Evolutionary conservation across 2,888 invertebrate genomes (phyloP).

Genomic region (Colletes collaris): DNA sequence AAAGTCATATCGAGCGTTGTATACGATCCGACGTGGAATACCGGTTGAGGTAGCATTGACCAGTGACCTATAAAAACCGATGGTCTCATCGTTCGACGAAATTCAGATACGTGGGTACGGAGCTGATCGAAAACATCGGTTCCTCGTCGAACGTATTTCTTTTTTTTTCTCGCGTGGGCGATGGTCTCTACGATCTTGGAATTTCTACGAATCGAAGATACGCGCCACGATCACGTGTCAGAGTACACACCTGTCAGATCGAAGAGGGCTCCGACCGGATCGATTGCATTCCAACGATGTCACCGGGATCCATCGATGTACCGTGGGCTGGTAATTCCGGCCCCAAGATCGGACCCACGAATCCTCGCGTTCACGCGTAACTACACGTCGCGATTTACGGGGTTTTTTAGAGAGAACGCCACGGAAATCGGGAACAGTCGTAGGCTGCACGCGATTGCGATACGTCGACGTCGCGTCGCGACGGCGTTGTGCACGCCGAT

Average conservation of each 20-base stretch:
- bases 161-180: too few species aligned
- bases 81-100: background rate
- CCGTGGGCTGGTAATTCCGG: slow-evolving; percentile 44
- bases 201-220: background rate
- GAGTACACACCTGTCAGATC: slow-evolving; percentile 64
- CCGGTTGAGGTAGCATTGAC: background rate
- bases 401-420: background rate
- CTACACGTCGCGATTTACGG: background rate
- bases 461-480: slow-evolving; percentile 52
- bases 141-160: too few species aligned
- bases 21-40: slow-evolving; percentile 11
- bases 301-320: slow-evolving; percentile 53
- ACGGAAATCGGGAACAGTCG: slow-evolving; percentile 9
- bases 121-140: slow-evolving; percentile 33
- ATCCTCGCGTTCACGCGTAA: slow-evolving; percentile 3
- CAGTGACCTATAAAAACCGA: slow-evolving; percentile 8
- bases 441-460: slow-evolving; percentile 33
- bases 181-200: background rate
- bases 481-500: slow-evolving; percentile 54
- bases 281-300: slow-evolving; percentile 59
- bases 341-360: slow-evolving; percentile 22
- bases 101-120: slow-evolving; percentile 1
- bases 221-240: slow-evolving; percentile 54
- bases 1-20: slow-evolving; percentile 15
- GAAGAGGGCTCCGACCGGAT: slow-evolving; percentile 51